Evolutionary conservation across 2,797 vertebrate genomes (phyloP).

Genomic region (Notolepis coatsorum): DNA sequence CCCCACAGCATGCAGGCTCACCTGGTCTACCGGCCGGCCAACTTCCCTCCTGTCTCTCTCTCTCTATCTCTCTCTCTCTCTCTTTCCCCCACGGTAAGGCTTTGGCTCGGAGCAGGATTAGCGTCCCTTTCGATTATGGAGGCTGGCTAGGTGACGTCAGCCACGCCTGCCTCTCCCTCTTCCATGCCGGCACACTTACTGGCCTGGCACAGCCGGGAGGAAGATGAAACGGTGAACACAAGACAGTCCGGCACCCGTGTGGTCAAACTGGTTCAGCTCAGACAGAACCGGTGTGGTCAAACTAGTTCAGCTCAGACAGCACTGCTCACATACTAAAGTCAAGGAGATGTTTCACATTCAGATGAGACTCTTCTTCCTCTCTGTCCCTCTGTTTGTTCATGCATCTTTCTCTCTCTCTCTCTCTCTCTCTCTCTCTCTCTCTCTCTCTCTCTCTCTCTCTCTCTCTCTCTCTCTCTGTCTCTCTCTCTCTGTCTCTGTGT

Average conservation of each 20-base stretch:
- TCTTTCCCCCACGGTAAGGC: constrained; percentile 87
- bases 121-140: constrained; percentile 82
- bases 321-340: background rate
- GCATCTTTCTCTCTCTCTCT: background rate
- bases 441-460: constrained; percentile 10
- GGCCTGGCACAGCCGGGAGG: constrained; percentile 43
- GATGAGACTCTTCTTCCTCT: background rate
- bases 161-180: constrained; percentile 57
- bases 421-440: constrained; percentile 1
- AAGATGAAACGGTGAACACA: constrained; percentile 19
- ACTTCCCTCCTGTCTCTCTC: constrained; percentile 62
- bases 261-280: background rate
- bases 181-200: constrained; percentile 47
- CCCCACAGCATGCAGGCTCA: constrained; percentile 21
- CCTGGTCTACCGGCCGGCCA: constrained; percentile 33
- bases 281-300: too few species aligned
- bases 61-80: constrained; percentile 74
- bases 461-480: background rate
- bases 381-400: constrained; percentile 6
- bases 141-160: constrained; percentile 77
- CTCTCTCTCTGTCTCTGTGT: too few species aligned
- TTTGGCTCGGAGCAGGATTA: constrained; percentile 89
- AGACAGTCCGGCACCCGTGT: background rate
- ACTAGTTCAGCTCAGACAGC: background rate
- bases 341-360: constrained; percentile 18